phyloP scores from a whole-genome alignment of 2,888 invertebrate genomes.

The Eupithecia dodoneata region DNA sequence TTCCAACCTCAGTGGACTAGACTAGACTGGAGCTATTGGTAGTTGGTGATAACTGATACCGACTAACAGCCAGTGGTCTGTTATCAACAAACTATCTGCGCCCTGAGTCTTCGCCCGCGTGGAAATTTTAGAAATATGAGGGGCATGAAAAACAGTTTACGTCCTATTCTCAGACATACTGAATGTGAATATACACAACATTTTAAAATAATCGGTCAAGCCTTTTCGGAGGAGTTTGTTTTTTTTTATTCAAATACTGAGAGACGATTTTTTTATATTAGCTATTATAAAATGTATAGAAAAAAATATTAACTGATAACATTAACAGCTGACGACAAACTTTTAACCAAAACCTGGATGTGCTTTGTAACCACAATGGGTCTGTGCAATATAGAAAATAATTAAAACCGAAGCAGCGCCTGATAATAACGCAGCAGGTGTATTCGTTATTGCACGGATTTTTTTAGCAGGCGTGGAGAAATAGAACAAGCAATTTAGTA shows the following conservation, averaged over 20 bases:
- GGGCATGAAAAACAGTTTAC: no score
- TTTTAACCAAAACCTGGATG: background rate
- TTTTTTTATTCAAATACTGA: no score
- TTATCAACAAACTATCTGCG: no score
- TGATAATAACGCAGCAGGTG: background rate
- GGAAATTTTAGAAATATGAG: no score
- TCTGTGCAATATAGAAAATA: background rate
- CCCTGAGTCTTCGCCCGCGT: no score
- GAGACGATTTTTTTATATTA: no score
- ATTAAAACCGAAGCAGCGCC: background rate
- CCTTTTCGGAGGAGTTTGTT: no score
- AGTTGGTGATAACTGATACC: background rate
- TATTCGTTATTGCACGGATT: background rate
- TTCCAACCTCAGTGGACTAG: background rate
- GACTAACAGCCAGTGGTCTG: no score
- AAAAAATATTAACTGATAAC: background rate
- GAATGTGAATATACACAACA: no score
- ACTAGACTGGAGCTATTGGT: background rate
- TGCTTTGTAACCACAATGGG: background rate
- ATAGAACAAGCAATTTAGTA: background rate
- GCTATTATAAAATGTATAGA: no score
- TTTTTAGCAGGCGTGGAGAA: background rate
- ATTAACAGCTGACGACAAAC: background rate
- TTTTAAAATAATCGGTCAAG: no score
- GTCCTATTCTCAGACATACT: no score